A percentile compares a stretch with the other conserved stretches of the same genome.
Conservation (phyloP, 2,113 vertebrate species). For the Ammodytes marinus region DNA sequence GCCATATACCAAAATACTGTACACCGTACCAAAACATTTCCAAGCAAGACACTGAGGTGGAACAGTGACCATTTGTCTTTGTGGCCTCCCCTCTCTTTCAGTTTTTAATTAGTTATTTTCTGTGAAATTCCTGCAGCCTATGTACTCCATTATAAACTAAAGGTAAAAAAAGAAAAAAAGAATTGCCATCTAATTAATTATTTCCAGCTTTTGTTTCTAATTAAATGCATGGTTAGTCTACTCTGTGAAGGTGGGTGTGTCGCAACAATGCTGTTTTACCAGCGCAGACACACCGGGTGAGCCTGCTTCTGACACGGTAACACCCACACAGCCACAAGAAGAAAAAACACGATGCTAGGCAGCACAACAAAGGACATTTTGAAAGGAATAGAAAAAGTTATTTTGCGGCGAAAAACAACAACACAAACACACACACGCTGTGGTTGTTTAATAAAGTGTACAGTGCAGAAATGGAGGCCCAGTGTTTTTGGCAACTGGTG, state of each 20-base stretch:
- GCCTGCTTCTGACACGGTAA: constrained; percentile 41
- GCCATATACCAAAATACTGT: neutral
- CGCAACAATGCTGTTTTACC: constrained; percentile 58
- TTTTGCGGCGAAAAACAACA: constrained; percentile 6
- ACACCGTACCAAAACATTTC: neutral
- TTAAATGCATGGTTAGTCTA: constrained; percentile 85
- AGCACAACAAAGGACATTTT: constrained; percentile 48
- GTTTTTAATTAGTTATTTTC: constrained; percentile 76
- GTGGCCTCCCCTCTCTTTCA: constrained; percentile 57
- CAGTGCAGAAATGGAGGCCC: neutral
- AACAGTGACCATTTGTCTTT: constrained; percentile 75
- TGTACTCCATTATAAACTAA: constrained; percentile 77
- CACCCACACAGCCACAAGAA: constrained; percentile 50
- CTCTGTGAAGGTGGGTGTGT: constrained; percentile 71
- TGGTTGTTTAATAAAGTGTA: neutral
- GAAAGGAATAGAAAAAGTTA: constrained; percentile 29
- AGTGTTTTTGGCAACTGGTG: neutral
- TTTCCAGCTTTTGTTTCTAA: constrained; percentile 87
- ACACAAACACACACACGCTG: neutral
- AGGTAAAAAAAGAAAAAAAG: constrained; percentile 60
- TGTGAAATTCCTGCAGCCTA: constrained; percentile 65
- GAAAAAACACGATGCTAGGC: constrained; percentile 40
- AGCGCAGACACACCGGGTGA: constrained; percentile 53
- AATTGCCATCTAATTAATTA: constrained; percentile 83
- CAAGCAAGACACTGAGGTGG: constrained; percentile 44